Evolutionary conservation across 2,113 vertebrate species (phyloP).

Genomic region (Leptobrachium leishanense): DNA sequence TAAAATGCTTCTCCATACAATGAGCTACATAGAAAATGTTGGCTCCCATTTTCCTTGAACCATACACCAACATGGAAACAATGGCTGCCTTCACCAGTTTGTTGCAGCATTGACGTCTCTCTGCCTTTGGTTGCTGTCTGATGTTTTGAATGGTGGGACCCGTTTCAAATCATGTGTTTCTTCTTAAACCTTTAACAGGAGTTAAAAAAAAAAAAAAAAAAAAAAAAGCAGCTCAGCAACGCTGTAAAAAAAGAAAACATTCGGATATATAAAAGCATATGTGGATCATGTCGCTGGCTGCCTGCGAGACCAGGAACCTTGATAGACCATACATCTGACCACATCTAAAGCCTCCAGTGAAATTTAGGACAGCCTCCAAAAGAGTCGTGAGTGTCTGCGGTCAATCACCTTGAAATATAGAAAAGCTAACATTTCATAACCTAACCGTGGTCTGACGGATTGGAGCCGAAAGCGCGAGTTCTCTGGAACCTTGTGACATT

Average conservation of each 20-base stretch:
- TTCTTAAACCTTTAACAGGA: too few relatives aligned
- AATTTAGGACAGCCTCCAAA: constrained; percentile 9
- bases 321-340: constrained; percentile 16
- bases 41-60: too few relatives aligned
- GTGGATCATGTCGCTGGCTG: constrained; percentile 26
- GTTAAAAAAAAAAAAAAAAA: too few relatives aligned
- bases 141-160: too few relatives aligned
- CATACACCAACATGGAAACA: too few relatives aligned
- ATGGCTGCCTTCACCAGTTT: too few relatives aligned
- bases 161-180: too few relatives aligned
- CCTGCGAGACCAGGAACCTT: constrained; percentile 26
- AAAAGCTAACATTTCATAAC: background rate
- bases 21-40: too few relatives aligned
- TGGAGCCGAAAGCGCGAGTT: too few relatives aligned
- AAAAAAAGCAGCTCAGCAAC: background rate
- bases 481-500: too few relatives aligned
- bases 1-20: too few relatives aligned
- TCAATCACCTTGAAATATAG: background rate
- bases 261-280: constrained; percentile 26
- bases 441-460: too few relatives aligned
- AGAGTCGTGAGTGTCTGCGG: background rate
- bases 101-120: background rate
- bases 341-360: background rate
- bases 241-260: constrained; percentile 15
- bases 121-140: background rate